phyloP scores from a whole-genome alignment of 1,140 invertebrate species.

The Drosophila sp. region DNA sequence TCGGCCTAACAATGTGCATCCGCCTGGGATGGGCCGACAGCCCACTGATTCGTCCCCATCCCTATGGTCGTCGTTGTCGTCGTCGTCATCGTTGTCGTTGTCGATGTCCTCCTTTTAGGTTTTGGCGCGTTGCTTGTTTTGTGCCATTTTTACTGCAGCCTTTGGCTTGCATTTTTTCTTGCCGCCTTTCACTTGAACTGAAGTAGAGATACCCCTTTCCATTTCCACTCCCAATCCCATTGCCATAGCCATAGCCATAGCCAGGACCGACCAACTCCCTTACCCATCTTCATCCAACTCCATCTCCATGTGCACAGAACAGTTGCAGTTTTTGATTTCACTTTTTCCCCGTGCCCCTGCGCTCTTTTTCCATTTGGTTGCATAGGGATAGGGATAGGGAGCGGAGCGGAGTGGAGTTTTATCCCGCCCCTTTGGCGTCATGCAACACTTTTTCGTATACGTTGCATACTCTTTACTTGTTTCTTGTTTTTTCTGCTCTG shows the following conservation, averaged over 20 bases:
- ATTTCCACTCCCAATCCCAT: neutral
- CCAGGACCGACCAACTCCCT: neutral
- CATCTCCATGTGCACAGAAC: constrained; percentile 8
- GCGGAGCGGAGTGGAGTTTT: neutral
- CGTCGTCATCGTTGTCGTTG: neutral
- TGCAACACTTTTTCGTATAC: constrained; percentile 51
- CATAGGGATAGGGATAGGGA: neutral
- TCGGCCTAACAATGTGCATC: constrained; percentile 78
- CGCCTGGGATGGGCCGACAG: constrained; percentile 37
- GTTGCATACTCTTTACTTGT: constrained; percentile 32
- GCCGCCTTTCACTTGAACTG: constrained; percentile 69
- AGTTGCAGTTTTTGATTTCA: constrained; percentile 80
- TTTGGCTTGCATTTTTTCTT: constrained; percentile 80
- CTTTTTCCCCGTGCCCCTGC: constrained; percentile 64
- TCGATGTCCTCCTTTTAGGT: constrained; percentile 65
- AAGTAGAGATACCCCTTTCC: constrained; percentile 60
- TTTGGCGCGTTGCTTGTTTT: constrained; percentile 64
- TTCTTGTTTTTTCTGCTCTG: constrained; percentile 28
- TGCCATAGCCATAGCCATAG: too few relatives aligned
- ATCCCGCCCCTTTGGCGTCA: constrained; percentile 56
- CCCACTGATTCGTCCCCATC: constrained; percentile 63
- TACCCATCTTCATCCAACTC: neutral
- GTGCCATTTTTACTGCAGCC: constrained; percentile 78
- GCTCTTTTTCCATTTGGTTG: constrained; percentile 62
- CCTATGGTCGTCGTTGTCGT: constrained; percentile 20